Conservation (phyloP, 2,888 invertebrate species). For the Hirtodrosophila cameraria region DNA sequence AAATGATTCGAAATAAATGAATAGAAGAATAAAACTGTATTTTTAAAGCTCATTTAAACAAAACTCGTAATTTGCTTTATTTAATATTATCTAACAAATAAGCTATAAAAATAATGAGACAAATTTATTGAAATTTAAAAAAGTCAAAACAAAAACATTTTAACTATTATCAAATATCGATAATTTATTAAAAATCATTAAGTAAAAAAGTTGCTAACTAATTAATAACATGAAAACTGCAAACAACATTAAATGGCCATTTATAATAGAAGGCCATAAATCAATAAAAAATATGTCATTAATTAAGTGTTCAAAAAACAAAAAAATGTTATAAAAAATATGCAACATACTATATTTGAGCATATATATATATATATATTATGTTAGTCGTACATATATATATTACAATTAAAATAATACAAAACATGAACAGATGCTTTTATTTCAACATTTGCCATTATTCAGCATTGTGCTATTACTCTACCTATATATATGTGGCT, state of each 20-base stretch:
- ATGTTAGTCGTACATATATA: neutral
- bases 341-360: conserved; percentile 12
- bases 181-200: neutral
- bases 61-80: too few relatives aligned
- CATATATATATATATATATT: conserved; percentile 19
- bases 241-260: conserved; percentile 35
- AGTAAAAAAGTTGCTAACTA: conserved; percentile 3
- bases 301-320: conserved; percentile 33
- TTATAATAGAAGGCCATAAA: conserved; percentile 35
- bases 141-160: too few relatives aligned
- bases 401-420: conserved; percentile 36
- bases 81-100: too few relatives aligned
- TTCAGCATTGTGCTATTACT: conserved; percentile 17
- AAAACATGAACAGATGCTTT: neutral
- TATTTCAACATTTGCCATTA: conserved; percentile 31
- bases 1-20: too few relatives aligned
- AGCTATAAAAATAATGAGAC: too few relatives aligned
- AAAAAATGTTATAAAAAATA: too few relatives aligned
- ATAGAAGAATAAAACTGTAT: too few relatives aligned
- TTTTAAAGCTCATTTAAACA: too few relatives aligned
- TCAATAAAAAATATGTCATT: conserved; percentile 45
- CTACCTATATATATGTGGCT: neutral
- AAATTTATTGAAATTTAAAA: too few relatives aligned
- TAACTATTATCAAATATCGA: conserved; percentile 3
- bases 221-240: conserved; percentile 15